Evolutionary conservation across 92 coral and sea anemone genomes (phyloP).

Genomic region (Bergia sp.): DNA sequence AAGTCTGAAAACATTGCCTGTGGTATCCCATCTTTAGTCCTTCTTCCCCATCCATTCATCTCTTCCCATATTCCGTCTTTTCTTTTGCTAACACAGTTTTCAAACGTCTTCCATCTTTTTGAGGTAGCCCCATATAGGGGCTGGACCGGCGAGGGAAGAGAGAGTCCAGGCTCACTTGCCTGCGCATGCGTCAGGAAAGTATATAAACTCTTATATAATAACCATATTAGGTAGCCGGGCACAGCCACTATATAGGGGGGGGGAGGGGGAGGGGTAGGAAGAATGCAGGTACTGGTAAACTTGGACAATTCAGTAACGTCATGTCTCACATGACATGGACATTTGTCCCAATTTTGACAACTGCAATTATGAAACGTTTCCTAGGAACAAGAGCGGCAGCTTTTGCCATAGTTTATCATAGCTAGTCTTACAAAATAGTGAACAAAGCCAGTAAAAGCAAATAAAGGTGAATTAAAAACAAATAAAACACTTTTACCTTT

Average conservation of each 20-base stretch:
- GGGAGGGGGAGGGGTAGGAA: too few relatives aligned
- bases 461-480: not conserved
- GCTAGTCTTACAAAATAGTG: not conserved
- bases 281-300: too few relatives aligned
- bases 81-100: conserved; percentile 23
- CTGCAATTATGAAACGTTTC: not conserved
- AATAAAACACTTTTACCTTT: not conserved
- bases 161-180: too few relatives aligned
- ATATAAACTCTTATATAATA: too few relatives aligned
- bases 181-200: too few relatives aligned
- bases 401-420: too few relatives aligned
- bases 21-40: conserved; percentile 46
- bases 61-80: conserved; percentile 33
- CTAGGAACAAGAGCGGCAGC: too few relatives aligned
- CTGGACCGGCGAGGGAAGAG: too few relatives aligned
- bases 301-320: not conserved
- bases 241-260: too few relatives aligned
- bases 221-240: too few relatives aligned
- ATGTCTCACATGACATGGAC: conserved; percentile 30
- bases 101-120: conserved; percentile 55
- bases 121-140: not conserved
- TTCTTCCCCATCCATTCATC: conserved; percentile 20
- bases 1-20: not conserved
- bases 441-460: too few relatives aligned
- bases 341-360: conserved; percentile 36